Conservation (phyloP, 2,113 vertebrate species). For the Cacatua alba region DNA sequence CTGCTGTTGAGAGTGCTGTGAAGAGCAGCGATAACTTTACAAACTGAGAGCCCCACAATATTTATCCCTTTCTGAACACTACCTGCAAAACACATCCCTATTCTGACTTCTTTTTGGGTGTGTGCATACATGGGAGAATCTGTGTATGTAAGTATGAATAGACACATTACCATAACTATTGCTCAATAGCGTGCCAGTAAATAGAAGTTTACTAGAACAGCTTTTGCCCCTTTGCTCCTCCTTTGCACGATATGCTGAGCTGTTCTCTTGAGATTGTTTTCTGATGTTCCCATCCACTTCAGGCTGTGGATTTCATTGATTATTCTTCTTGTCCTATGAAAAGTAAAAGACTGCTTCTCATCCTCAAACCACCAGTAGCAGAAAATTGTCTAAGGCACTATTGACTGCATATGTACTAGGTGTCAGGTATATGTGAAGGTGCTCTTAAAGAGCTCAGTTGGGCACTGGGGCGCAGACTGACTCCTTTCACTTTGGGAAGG, state of each 20-base stretch:
- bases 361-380: not conserved
- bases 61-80: not conserved
- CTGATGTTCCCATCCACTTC: not conserved
- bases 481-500: not conserved
- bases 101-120: not conserved
- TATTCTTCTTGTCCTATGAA: not conserved
- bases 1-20: not conserved
- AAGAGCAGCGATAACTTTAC: not conserved
- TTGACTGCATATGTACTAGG: not conserved
- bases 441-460: not conserved
- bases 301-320: not conserved
- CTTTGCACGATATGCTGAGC: not conserved
- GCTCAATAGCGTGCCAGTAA: conserved; percentile 52
- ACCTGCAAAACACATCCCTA: not conserved
- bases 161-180: not conserved
- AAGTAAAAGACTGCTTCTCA: not conserved
- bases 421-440: not conserved
- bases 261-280: not conserved
- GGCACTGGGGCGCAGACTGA: not conserved
- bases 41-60: not conserved
- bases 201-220: not conserved
- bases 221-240: not conserved
- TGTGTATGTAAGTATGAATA: not conserved
- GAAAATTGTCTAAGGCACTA: not conserved
- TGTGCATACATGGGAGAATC: not conserved